Evolutionary conservation across 1,140 invertebrate genomes (phyloP), one percentile per base, ranked within the genome.

Genomic region (Megalonaias nervosa): DNA sequence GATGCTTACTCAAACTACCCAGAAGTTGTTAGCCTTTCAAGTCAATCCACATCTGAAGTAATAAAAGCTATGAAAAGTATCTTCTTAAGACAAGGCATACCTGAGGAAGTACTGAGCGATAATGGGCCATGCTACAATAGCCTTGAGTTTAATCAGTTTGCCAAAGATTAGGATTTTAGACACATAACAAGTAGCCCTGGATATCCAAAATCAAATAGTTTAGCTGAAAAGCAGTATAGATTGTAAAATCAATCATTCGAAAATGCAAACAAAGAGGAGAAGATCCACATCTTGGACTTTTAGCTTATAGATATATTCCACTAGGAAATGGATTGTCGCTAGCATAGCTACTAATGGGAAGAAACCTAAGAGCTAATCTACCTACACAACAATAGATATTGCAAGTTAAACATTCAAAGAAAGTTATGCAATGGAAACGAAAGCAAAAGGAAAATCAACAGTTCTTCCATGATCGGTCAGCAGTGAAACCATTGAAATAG

Each of bases 161-260:
- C 55, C 2, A 55, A 19, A n/a, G 5, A 74, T 14, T 70, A 60
- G 64, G 62, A 67, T 61, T 69, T 79, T 19, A 23, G n/a, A 4
- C 71, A 79, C 48, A 31, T 48, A 15, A 79, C 72, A 55, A 74
- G 71, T 66, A 68, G 64, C 17, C 77, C 71, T 13, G 56, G 65
- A 58, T 74, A 69, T 38, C 38, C 67, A 4, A 58, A 48, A 58
- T 69, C 71, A 9, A 68, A 74, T 55, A 71, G 71, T 14, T 59
- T 61, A 15, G 71, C 67, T 26, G 77, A 79, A 38, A 56, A 17
- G 71, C 71, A 11, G 71, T 78, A 59, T 38, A 69, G 55, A 64
- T 56, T 23, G 76, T 61, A 11, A 67, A 75, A 23, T 21, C 16
- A 17, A 19, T 69, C 13, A 48, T 69, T n/a, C 0, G 6, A 48